phyloP scores from a whole-genome alignment of 2,888 invertebrate species.

The Oxystoma pomonae region DNA sequence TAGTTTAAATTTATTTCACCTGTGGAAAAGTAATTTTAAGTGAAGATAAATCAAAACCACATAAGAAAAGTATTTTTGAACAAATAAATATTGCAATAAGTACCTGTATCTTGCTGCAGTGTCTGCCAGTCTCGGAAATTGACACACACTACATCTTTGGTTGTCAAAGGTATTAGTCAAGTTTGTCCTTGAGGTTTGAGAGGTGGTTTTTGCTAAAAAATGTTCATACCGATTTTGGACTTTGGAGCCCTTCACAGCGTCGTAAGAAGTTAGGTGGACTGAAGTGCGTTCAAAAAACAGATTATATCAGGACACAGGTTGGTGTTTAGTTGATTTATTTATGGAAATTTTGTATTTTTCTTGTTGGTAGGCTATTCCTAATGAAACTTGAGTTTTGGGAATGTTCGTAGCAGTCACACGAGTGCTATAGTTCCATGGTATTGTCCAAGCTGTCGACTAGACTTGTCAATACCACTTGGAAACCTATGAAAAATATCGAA shows the following conservation, averaged over 20 bases:
- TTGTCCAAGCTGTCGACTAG: constrained; percentile 24
- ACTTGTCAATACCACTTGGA: constrained; percentile 24
- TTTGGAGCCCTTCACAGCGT: neutral
- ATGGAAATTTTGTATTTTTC: neutral
- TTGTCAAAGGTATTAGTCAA: neutral
- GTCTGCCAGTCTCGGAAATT: neutral
- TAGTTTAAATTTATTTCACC: too few relatives aligned
- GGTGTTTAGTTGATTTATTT: neutral
- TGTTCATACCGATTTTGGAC: neutral
- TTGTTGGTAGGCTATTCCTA: neutral
- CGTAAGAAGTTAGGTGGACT: neutral
- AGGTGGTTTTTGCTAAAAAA: neutral
- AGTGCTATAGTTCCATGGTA: constrained; percentile 13
- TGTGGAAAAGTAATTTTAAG: too few relatives aligned
- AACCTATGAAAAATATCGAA: constrained; percentile 22
- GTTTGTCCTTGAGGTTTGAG: neutral
- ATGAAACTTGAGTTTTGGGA: neutral
- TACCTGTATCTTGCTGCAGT: neutral
- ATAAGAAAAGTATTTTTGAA: neutral
- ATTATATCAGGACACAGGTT: neutral
- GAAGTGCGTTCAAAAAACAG: neutral
- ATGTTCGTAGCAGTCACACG: neutral
- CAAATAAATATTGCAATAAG: neutral
- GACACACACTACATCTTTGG: neutral
- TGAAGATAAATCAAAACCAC: too few relatives aligned